Conservation (phyloP, 2,797 vertebrate species). For the Scolopax rusticola region DNA sequence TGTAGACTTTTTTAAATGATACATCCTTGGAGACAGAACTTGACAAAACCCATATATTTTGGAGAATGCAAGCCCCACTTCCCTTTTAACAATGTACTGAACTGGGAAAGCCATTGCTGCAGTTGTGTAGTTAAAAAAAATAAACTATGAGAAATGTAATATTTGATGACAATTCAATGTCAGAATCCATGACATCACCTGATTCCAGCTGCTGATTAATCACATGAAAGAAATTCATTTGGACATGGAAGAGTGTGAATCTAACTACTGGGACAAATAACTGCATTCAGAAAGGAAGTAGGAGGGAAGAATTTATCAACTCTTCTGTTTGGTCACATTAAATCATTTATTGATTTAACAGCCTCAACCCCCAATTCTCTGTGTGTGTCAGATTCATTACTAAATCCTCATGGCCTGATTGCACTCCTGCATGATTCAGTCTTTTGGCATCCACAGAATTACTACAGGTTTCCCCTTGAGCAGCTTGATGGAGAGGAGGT, state of each 20-base stretch:
- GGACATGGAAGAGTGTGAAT: not conserved
- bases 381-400: not conserved
- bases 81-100: not conserved
- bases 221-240: not conserved
- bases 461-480: not conserved
- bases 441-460: not conserved
- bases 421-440: not conserved
- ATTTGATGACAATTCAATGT: slow-evolving; percentile 7
- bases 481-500: not conserved
- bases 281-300: not conserved
- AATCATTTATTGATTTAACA: not conserved
- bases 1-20: not conserved
- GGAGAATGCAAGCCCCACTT: not conserved
- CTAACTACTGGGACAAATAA: slow-evolving; percentile 2
- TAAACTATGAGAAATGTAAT: not conserved
- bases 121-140: not conserved
- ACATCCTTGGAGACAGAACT: not conserved
- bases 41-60: not conserved
- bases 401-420: not conserved
- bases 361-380: not conserved
- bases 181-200: slow-evolving; percentile 6
- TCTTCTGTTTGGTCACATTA: not conserved
- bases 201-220: slow-evolving; percentile 23
- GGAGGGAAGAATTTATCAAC: not conserved
- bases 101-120: not conserved